These are phyloP conservation scores for Platalea minor DNA, from an alignment of 2,797 vertebrate species.

Conservation along the genomic window DNA sequence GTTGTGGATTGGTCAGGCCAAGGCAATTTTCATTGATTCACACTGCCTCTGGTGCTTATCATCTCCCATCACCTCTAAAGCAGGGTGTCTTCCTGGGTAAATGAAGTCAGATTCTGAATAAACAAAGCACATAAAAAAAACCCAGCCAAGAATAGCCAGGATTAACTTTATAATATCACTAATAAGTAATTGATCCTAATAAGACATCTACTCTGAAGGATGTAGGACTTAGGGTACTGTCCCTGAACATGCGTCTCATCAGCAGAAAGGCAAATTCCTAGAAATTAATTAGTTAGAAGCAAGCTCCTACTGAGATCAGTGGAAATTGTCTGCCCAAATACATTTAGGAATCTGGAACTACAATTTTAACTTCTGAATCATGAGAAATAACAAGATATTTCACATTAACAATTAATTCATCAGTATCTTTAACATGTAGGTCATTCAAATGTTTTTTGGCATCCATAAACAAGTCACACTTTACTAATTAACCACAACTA, in stretches of 20 bases:
- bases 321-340: not conserved
- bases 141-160: not conserved
- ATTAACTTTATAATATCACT: not conserved
- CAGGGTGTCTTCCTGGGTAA: not conserved
- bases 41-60: not conserved
- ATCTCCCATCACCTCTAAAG: not conserved
- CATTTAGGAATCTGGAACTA: not conserved
- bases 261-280: not conserved
- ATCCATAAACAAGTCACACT: conserved; percentile 8
- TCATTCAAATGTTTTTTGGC: not conserved
- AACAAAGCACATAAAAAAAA: not conserved
- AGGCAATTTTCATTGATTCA: not conserved
- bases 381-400: not conserved
- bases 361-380: not conserved
- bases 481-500: conserved; percentile 7
- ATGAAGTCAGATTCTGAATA: not conserved
- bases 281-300: not conserved
- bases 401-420: not conserved
- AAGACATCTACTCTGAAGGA: not conserved
- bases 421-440: not conserved
- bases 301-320: not conserved
- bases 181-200: not conserved
- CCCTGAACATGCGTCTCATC: not conserved
- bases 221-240: not conserved
- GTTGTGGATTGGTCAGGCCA: not conserved